A percentile compares a stretch with the other conserved stretches of the same genome.
Conservation (phyloP, 1,140 invertebrate species). For the Trichonephila clavipes region DNA sequence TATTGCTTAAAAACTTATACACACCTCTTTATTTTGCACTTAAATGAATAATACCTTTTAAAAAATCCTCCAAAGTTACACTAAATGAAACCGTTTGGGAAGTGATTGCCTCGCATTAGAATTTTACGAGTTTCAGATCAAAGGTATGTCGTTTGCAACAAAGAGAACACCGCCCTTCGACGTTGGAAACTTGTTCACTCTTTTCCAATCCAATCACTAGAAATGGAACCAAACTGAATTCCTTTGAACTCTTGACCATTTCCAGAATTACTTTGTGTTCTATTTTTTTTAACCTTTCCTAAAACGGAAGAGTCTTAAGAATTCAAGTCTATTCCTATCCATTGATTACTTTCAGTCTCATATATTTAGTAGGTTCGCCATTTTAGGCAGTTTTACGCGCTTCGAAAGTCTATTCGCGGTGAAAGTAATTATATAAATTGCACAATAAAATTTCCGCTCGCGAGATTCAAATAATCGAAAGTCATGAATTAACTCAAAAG, state of each 20-base stretch:
- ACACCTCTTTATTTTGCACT: no score
- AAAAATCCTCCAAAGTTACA: neutral
- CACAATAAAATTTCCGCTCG: conserved; percentile 60
- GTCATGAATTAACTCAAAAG: conserved; percentile 7
- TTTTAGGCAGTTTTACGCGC: conserved; percentile 62
- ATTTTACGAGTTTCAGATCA: neutral
- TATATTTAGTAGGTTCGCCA: conserved; percentile 42
- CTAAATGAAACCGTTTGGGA: conserved; percentile 20
- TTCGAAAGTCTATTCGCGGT: neutral
- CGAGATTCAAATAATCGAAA: conserved; percentile 48
- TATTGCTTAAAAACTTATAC: no score
- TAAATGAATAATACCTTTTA: no score
- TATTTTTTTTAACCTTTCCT: conserved; percentile 23
- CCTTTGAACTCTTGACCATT: conserved; percentile 66
- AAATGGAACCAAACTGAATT: conserved; percentile 60
- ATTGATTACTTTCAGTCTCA: conserved; percentile 61
- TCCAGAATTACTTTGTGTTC: conserved; percentile 13
- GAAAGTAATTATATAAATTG: conserved; percentile 66
- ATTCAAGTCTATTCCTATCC: conserved; percentile 33
- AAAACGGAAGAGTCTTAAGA: conserved; percentile 47
- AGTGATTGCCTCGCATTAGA: conserved; percentile 14
- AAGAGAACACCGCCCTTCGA: conserved; percentile 29
- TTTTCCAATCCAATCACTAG: conserved; percentile 53
- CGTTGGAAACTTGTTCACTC: neutral
- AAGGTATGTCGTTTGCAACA: conserved; percentile 17